A percentile compares a stretch with the other conserved stretches of the same genome.
These are phyloP conservation scores for Sphaerophoria taeniata DNA, from an alignment of 2,888 invertebrate species.

Conservation along the genomic window DNA sequence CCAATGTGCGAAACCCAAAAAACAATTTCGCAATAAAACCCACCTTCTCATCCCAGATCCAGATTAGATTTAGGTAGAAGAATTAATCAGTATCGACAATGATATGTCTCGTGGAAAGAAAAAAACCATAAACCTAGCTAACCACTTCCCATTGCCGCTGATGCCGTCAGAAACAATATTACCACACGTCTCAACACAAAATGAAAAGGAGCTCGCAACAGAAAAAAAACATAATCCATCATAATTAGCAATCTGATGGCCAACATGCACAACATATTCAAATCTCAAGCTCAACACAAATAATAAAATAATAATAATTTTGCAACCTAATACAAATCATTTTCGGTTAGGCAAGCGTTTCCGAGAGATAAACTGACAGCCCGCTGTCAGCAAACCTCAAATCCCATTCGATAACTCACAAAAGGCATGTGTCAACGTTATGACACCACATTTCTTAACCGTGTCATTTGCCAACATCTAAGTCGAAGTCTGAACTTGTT, in stretches of 20 bases:
- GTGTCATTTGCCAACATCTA: constrained; percentile 47
- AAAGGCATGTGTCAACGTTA: constrained; percentile 72
- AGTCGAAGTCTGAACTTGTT: constrained; percentile 40
- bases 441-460: constrained; percentile 68
- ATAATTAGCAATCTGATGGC: constrained; percentile 51
- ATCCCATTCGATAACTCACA: constrained; percentile 63
- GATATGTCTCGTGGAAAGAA: too few species aligned
- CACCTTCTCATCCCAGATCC: too few species aligned
- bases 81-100: too few species aligned
- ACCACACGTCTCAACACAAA: constrained; percentile 42
- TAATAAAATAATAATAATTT: too few species aligned
- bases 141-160: constrained; percentile 1
- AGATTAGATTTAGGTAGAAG: too few species aligned
- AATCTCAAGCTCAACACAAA: too few species aligned
- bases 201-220: too few species aligned
- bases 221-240: constrained; percentile 59
- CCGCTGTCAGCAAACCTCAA: constrained; percentile 60
- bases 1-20: too few species aligned
- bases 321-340: constrained; percentile 64
- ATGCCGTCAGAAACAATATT: constrained; percentile 30
- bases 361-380: constrained; percentile 63
- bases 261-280: constrained; percentile 63
- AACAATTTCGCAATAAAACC: too few species aligned
- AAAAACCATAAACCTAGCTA: constrained; percentile 6
- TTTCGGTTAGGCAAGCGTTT: constrained; percentile 58